Base-by-base conservation (phyloP, 2,888 invertebrate species). In the Pollenia amentaria region DNA sequence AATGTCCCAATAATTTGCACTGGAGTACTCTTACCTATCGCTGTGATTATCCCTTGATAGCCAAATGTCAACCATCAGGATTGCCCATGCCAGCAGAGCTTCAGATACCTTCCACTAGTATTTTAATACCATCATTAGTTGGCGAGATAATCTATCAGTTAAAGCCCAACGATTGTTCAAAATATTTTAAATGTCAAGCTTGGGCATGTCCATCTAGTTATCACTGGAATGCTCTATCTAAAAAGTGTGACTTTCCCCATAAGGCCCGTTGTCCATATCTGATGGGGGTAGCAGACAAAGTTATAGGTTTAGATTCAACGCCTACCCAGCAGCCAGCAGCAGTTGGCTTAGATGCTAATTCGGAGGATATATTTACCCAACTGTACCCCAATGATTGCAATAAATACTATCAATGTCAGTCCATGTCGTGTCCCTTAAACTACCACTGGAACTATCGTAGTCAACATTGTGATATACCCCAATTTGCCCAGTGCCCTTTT, bases 21-120 rank as follows among this genome's bases (percentile, higher is more conserved):
- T 93, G 91, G 91, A 92, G 90, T 77, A 75, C 81, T 8, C 3
- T 86, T 3, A 88, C 79, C 3, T 90, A 91, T 85, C 90, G 91
- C 12, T 93, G 93, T 81, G 93, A 93, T 64, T 89, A 80, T 69
- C 89, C 89, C 0, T 46, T 88, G 3, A 76, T 82, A 9, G 91
- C 92, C 0, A 88, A 81, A 14, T 93, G 93, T 76, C 53, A 29
- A 72, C n/a, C 60, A 6, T 18, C 3, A 18, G 6, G 10, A 3
- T 16, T 42, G 1, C 38, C 72, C 18, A 10, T 16, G 55, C 42
- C 80, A 55, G 0, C 44, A 11, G 21, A 55, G 9, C 67, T 2
- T 42, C n/a, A 48, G n/a, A 29, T 29, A 29, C 29, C 29, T 14
- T 1, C 18, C 11, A 8, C 65, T n/a, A 38, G 18, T 40, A 14